A percentile compares a stretch with the other conserved stretches of the same genome.
These are phyloP conservation scores for Thoracochromis brauschi DNA, from an alignment of 2,113 vertebrate genomes.

Conservation along the genomic window DNA sequence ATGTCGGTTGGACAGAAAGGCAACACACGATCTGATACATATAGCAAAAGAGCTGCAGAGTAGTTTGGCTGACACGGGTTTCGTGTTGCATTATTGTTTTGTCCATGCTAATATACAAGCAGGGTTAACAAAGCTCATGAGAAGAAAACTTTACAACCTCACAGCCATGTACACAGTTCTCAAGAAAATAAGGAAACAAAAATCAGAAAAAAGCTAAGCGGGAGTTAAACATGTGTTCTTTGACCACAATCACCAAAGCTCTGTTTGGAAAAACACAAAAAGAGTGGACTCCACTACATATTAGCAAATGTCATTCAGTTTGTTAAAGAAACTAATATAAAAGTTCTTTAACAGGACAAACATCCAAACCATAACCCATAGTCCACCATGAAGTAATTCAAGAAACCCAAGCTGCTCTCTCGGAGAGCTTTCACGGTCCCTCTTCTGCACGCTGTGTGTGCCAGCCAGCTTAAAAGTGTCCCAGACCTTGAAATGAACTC, in stretches of 20 bases:
- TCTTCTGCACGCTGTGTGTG: not conserved
- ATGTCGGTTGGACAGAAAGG: not conserved
- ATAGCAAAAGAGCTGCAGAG: not conserved
- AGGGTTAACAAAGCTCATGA: not conserved
- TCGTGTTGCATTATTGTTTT: not conserved
- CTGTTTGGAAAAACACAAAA: not conserved
- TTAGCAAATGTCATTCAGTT: not conserved
- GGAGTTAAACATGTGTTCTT: not conserved
- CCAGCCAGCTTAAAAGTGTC: not conserved
- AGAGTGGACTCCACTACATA: not conserved
- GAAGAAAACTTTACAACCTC: not conserved
- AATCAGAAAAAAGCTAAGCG: not conserved
- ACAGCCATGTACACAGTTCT: not conserved
- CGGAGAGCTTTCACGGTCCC: not conserved
- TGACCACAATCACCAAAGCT: not conserved
- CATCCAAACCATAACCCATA: not conserved
- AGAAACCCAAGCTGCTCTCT: not conserved
- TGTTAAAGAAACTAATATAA: not conserved
- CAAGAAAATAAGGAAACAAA: not conserved
- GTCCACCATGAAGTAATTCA: not conserved
- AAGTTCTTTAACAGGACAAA: not conserved
- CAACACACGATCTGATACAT: not conserved
- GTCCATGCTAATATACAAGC: not conserved
- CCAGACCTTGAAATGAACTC: not conserved
- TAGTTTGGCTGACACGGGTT: not conserved